Conservation (phyloP, 2,888 invertebrate species). For the Willowsia nigromaculata region DNA sequence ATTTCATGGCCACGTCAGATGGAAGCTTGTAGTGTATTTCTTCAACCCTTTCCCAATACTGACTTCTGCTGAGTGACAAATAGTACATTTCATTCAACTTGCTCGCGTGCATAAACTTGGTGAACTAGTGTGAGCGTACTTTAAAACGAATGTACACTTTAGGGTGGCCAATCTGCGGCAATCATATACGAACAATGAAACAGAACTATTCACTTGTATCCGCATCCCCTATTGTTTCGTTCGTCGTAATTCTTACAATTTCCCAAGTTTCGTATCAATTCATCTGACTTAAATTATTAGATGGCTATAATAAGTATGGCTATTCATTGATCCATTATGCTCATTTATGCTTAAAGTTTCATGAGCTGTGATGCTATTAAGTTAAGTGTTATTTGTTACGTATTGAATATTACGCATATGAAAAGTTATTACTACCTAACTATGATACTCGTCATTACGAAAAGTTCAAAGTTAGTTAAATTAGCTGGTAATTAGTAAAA, state of each 20-base stretch:
- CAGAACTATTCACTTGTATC: neutral
- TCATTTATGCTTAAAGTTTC: constrained; percentile 15
- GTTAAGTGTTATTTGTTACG: constrained; percentile 24
- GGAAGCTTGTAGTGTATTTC: neutral
- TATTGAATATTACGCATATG: neutral
- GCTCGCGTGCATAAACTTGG: neutral
- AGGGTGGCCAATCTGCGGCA: neutral
- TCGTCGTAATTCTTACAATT: neutral
- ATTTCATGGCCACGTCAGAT: constrained; percentile 37
- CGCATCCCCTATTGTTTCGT: neutral
- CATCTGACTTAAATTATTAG: neutral
- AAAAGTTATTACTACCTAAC: neutral
- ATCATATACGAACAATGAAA: neutral
- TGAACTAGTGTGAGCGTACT: neutral
- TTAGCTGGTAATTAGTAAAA: neutral
- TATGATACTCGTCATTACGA: neutral
- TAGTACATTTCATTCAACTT: neutral
- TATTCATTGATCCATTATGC: neutral
- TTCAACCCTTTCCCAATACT: neutral
- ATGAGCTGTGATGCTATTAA: constrained; percentile 34
- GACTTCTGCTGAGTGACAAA: neutral
- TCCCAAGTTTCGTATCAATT: constrained; percentile 1
- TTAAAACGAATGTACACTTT: too few relatives aligned
- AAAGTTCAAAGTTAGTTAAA: neutral
- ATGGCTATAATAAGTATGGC: neutral